Conservation (phyloP, 2,113 vertebrate genomes). For the Scortum barcoo region DNA sequence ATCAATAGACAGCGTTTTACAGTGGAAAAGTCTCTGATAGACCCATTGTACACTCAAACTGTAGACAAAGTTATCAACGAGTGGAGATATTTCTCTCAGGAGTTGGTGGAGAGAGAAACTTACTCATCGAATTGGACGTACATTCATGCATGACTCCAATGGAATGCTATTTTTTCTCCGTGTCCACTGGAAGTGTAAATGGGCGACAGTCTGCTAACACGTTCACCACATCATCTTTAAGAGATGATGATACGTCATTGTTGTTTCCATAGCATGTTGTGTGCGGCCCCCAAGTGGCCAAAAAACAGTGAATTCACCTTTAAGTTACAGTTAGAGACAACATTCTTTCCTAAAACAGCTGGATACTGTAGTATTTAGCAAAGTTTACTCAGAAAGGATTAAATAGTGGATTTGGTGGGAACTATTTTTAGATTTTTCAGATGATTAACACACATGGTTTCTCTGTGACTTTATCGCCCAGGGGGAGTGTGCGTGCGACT, state of each 20-base stretch:
- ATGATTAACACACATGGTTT: too few species aligned
- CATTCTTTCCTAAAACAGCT: too few species aligned
- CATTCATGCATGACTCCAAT: not conserved
- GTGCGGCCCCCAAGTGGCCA: not conserved
- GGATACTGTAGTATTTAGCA: too few species aligned
- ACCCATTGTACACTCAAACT: not conserved
- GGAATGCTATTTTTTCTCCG: not conserved
- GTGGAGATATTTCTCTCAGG: not conserved
- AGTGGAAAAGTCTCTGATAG: not conserved
- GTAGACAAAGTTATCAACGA: not conserved
- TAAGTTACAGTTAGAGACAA: not conserved
- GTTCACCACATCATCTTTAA: not conserved
- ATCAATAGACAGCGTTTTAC: not conserved
- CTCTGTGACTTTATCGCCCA: too few species aligned
- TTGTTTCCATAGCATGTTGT: not conserved
- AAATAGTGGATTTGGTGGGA: too few species aligned
- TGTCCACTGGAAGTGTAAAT: not conserved
- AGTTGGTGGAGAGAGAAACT: not conserved
- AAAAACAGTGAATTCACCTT: not conserved
- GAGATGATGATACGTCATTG: not conserved
- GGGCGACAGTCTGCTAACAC: not conserved
- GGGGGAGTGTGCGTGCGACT: too few species aligned
- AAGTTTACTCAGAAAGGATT: too few species aligned
- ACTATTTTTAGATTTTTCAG: too few species aligned
- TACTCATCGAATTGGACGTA: too few species aligned